Percentiles rank a stretch among this genome's conserved stretches.
Conservation (phyloP, 2,113 vertebrate genomes). For the Lipophrys pholis region DNA sequence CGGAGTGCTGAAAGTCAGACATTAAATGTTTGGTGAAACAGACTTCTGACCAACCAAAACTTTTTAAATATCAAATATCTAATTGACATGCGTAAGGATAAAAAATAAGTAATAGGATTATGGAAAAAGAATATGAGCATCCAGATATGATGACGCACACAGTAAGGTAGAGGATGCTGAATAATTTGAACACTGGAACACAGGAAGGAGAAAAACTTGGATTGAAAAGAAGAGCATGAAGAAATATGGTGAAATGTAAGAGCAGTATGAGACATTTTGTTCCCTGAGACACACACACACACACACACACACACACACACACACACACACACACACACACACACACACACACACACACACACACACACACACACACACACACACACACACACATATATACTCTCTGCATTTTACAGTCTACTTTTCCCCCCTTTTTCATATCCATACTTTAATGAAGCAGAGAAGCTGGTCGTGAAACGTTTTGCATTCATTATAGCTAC, state of each 20-base stretch:
- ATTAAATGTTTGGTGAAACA: constrained; percentile 28
- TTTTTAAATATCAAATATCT: not conserved
- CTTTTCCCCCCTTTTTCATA: not conserved
- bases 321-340: too few species aligned
- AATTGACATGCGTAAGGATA: not conserved
- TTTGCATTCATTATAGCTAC: not conserved
- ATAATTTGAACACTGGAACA: not conserved
- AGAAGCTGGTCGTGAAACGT: not conserved
- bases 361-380: too few species aligned
- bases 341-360: too few species aligned
- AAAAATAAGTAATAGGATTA: not conserved
- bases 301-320: too few species aligned
- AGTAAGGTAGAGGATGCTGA: not conserved
- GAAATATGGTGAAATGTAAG: not conserved
- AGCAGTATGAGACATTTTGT: not conserved
- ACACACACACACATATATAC: not conserved
- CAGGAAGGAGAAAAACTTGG: not conserved
- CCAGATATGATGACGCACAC: not conserved
- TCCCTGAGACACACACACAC: too few species aligned
- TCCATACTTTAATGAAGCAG: not conserved
- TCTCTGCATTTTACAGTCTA: not conserved
- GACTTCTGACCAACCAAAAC: constrained; percentile 1
- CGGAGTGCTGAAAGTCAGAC: constrained; percentile 9
- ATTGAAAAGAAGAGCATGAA: not conserved
- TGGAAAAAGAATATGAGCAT: not conserved